These are phyloP conservation scores for Atrina japonica DNA, from an alignment of 2,888 invertebrate genomes.

Conservation along the genomic window DNA sequence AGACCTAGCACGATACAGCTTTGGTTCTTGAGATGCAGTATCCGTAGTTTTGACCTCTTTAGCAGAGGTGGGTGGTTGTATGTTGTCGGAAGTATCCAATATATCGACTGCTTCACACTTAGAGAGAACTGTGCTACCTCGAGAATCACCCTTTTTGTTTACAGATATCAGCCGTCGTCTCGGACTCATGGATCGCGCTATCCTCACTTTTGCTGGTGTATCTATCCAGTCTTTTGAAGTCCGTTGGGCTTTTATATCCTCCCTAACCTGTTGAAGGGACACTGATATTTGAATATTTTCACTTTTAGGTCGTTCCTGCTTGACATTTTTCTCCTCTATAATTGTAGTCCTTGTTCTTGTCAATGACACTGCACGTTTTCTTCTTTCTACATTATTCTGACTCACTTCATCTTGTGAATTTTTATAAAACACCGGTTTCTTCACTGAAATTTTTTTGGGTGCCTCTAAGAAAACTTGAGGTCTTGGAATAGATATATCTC, in stretches of 20 bases:
- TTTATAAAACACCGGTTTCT: conserved; percentile 60
- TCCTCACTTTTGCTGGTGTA: conserved; percentile 31
- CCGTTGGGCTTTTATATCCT: conserved; percentile 5
- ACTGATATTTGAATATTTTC: conserved; percentile 40
- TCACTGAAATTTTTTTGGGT: conserved; percentile 50
- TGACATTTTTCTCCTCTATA: not conserved
- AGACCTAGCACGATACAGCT: conserved; percentile 43
- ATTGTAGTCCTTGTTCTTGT: conserved; percentile 25
- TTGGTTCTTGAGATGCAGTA: conserved; percentile 20
- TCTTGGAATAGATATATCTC: conserved; percentile 57
- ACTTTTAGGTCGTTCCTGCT: conserved; percentile 21
- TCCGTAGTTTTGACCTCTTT: conserved; percentile 6
- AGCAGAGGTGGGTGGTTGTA: conserved; percentile 4
- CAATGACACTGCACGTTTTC: conserved; percentile 30
- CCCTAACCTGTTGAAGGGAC: conserved; percentile 25
- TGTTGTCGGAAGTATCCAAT: conserved; percentile 42
- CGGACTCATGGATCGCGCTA: conserved; percentile 34
- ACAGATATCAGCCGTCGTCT: conserved; percentile 25
- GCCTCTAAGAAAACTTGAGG: conserved; percentile 47
- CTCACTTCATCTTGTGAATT: conserved; percentile 52
- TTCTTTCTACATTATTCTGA: conserved; percentile 31
- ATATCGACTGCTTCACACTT: conserved; percentile 61
- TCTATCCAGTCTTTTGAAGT: conserved; percentile 31
- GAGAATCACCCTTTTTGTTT: conserved; percentile 37
- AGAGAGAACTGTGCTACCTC: conserved; percentile 43